Evolutionary conservation across 2,888 invertebrate species (phyloP).

Genomic region (Polietes domitor): DNA sequence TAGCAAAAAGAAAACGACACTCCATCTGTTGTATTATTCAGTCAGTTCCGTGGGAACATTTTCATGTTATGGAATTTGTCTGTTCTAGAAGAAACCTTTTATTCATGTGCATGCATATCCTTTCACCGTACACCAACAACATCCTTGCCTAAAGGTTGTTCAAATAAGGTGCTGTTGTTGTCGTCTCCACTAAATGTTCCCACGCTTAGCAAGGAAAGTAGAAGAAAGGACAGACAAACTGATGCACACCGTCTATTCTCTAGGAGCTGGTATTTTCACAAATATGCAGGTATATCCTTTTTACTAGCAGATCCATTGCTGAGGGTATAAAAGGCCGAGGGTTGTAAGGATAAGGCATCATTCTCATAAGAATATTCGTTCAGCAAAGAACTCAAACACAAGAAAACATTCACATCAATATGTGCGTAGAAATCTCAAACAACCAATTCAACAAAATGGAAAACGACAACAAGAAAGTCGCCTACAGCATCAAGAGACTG

Average conservation of each 20-base stretch:
- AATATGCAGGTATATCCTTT: constrained; percentile 69
- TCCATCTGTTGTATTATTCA: too few species aligned
- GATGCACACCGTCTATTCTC: constrained; percentile 23
- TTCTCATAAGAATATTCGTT: neutral
- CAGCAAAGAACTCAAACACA: too few species aligned
- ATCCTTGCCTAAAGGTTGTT: neutral
- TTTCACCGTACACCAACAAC: neutral
- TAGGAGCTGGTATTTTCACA: constrained; percentile 63
- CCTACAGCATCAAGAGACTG: constrained; percentile 85
- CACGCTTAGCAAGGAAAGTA: constrained; percentile 63
- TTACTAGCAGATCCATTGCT: constrained; percentile 39
- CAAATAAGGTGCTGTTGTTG: too few species aligned
- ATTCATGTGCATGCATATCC: neutral
- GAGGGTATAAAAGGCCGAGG: too few species aligned
- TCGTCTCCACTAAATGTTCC: constrained; percentile 69
- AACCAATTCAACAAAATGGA: constrained; percentile 59
- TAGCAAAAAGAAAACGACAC: too few species aligned
- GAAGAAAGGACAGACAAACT: constrained; percentile 65
- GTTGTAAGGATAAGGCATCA: too few species aligned
- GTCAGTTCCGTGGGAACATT: too few species aligned
- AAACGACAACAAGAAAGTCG: constrained; percentile 64
- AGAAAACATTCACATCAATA: constrained; percentile 67
- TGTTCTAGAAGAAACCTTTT: neutral
- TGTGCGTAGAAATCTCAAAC: constrained; percentile 75
- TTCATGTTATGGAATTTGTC: too few species aligned